Evolutionary conservation across 35 echinoderm and acorn worm species (phyloP), one percentile per base, ranked within the genome.

Genomic region (Amphiura filiformis): DNA sequence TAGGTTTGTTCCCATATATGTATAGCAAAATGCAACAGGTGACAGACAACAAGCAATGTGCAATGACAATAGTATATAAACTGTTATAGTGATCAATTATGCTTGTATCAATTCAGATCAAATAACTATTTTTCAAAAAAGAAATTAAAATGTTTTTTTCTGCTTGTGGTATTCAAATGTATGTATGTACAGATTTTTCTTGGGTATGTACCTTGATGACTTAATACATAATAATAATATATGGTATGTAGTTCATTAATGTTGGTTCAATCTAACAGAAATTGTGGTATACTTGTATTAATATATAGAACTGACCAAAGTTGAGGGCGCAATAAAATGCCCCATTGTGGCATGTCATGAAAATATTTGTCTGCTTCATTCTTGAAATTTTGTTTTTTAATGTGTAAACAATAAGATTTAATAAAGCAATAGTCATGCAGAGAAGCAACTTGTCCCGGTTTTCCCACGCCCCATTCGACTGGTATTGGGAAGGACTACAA

Each of bases 141-240:
- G n/a, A n/a, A n/a, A n/a, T n/a, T 70, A n/a, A 70, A 70, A 70
- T 70, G 26, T 70, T 70, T n/a, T 30, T 30, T 70, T 70, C 26
- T 70, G 61, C 61, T 70, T 70, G 61, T 70, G 61, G 61, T 70
- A 70, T 70, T 70, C 61, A 70, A 70, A 70, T 70, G 61, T 70
- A 70, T 70, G 1, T 70, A 70, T 70, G 61, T 70, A 70, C 61
- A 70, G 61, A 52, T 52, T 70, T 47, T 70, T 70, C 61, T 70
- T 70, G 61, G 61, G 61, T 70, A 70, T 70, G 61, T 70, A 70
- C 61, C 61, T 70, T 70, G 61, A 70, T 70, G 17, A 47, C 4
- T 9, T 47, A 70, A 5, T 13, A 70, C 26, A 70, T 70, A 70
- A 15, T 13, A 13, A 70, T 70, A 70, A 70, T 70, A 70, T 70